These are phyloP conservation scores for Caenorhabditis zanzibari DNA, from an alignment of 2,888 invertebrate genomes.

Conservation along the genomic window DNA sequence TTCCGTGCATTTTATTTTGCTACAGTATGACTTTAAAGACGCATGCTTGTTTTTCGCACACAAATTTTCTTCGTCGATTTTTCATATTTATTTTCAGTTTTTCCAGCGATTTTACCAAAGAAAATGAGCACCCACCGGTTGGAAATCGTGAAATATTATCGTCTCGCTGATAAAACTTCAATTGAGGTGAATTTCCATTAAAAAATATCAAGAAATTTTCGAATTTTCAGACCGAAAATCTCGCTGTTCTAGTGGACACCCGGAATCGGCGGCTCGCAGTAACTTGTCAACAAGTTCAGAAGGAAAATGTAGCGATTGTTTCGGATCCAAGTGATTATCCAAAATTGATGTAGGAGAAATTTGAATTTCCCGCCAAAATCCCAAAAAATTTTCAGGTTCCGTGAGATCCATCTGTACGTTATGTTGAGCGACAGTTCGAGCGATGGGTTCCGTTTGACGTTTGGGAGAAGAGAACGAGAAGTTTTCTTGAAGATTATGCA, in stretches of 20 bases:
- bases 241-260: neutral
- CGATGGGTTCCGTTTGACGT: slow-evolving; percentile 21
- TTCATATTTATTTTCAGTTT: neutral
- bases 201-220: neutral
- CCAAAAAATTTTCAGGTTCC: slow-evolving; percentile 2
- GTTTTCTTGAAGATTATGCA: neutral
- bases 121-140: slow-evolving; percentile 4
- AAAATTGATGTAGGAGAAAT: neutral
- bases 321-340: neutral
- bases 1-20: no score
- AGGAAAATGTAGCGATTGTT: neutral
- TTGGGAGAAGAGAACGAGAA: neutral
- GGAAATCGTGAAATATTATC: slow-evolving; percentile 15
- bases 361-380: neutral
- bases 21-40: no score
- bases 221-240: slow-evolving; percentile 15
- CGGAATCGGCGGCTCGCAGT: neutral
- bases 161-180: neutral
- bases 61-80: neutral
- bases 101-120: neutral
- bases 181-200: neutral
- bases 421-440: neutral
- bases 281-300: neutral
- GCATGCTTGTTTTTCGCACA: no score
- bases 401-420: neutral